phyloP scores from a whole-genome alignment of 2,888 invertebrate genomes.

The Agrochola circellaris region DNA sequence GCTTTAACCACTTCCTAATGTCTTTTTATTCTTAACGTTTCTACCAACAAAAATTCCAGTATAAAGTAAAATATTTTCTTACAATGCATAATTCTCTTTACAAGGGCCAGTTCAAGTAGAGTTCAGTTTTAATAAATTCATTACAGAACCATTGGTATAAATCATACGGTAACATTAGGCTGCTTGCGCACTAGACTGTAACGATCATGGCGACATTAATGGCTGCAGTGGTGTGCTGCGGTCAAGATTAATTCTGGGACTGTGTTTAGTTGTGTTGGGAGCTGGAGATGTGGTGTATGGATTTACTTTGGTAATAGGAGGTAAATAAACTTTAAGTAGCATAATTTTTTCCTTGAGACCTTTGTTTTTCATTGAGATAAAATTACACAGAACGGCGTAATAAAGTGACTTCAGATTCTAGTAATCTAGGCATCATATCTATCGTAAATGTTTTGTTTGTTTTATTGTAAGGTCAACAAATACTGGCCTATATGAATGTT shows the following conservation, averaged over 20 bases:
- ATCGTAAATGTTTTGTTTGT: background rate
- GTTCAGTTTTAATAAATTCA: constrained; percentile 79
- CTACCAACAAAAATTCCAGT: accelerated
- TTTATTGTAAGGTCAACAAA: background rate
- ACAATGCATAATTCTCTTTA: constrained; percentile 50
- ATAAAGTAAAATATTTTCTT: background rate
- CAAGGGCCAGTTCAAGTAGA: constrained; percentile 63
- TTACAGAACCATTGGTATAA: constrained; percentile 78
- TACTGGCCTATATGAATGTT: background rate
- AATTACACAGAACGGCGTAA: background rate
- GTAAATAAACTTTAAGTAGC: background rate
- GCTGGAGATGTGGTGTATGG: constrained; percentile 10
- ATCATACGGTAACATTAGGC: constrained; percentile 69
- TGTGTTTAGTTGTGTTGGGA: constrained; percentile 27
- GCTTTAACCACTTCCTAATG: background rate
- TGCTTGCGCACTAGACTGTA: constrained; percentile 46
- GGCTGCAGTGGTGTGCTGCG: constrained; percentile 49
- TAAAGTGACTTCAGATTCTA: background rate
- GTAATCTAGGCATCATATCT: background rate
- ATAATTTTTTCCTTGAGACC: background rate
- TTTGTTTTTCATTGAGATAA: background rate
- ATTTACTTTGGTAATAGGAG: background rate
- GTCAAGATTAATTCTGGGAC: constrained; percentile 41
- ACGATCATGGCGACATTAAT: constrained; percentile 53
- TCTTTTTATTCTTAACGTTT: background rate